Conservation (phyloP, 2,888 invertebrate genomes). For the Chrysolina haemoptera region DNA sequence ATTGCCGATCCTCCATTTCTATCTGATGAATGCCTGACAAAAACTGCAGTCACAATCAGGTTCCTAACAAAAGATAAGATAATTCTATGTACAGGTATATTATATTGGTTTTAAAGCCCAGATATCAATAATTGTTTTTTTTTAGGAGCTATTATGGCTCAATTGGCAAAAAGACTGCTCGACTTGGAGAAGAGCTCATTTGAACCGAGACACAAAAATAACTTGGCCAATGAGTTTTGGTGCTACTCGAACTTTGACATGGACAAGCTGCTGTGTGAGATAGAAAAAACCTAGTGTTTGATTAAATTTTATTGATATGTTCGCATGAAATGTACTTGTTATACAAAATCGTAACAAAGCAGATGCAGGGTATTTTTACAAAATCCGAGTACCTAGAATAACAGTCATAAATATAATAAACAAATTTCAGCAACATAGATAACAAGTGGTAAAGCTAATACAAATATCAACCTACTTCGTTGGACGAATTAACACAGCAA, state of each 20-base stretch:
- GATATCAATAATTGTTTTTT: slow-evolving; percentile 21
- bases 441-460: slow-evolving; percentile 20
- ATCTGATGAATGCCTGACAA: slow-evolving; percentile 91
- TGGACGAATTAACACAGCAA: background rate
- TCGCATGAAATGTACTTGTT: slow-evolving; percentile 58
- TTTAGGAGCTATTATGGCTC: slow-evolving; percentile 83
- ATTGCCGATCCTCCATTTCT: slow-evolving; percentile 96
- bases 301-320: slow-evolving; percentile 57
- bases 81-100: slow-evolving; percentile 89
- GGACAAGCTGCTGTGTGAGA: slow-evolving; percentile 67
- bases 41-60: slow-evolving; percentile 85
- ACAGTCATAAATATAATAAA: slow-evolving; percentile 16
- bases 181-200: slow-evolving; percentile 79
- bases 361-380: background rate
- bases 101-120: background rate
- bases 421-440: slow-evolving; percentile 10
- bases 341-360: slow-evolving; percentile 36
- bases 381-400: slow-evolving; percentile 17
- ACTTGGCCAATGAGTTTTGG: slow-evolving; percentile 93
- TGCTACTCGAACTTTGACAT: slow-evolving; percentile 92
- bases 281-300: slow-evolving; percentile 13
- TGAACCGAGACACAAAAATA: slow-evolving; percentile 87
- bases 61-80: slow-evolving; percentile 81
- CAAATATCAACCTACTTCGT: background rate
- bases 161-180: slow-evolving; percentile 77